Evolutionary conservation across 2,888 invertebrate species (phyloP).

Genomic region (Julus scandinavius): DNA sequence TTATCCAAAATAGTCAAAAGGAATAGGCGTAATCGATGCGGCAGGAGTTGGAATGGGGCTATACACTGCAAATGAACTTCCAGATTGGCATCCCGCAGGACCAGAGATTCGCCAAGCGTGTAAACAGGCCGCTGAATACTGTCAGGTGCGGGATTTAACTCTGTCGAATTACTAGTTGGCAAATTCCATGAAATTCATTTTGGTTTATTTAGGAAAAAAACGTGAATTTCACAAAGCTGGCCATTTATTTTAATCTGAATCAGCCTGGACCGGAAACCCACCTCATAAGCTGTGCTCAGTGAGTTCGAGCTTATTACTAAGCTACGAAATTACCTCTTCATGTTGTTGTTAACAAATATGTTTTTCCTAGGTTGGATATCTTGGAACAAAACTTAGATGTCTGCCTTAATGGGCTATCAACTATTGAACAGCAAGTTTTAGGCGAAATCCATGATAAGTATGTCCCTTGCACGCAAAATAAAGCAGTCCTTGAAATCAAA

Average conservation of each 20-base stretch:
- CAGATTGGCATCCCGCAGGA: slow-evolving; percentile 82
- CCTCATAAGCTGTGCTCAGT: slow-evolving; percentile 53
- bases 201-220: slow-evolving; percentile 16
- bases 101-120: slow-evolving; percentile 74
- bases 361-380: slow-evolving; percentile 16
- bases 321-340: too few species aligned
- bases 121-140: slow-evolving; percentile 69
- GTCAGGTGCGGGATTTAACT: slow-evolving; percentile 56
- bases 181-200: slow-evolving; percentile 7
- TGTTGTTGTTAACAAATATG: neutral
- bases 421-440: slow-evolving; percentile 15
- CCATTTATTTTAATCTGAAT: slow-evolving; percentile 49
- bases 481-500: neutral
- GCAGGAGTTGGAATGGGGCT: slow-evolving; percentile 85
- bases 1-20: slow-evolving; percentile 65
- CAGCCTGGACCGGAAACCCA: slow-evolving; percentile 46
- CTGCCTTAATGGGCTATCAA: slow-evolving; percentile 28
- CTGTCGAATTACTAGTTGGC: neutral
- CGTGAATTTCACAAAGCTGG: slow-evolving; percentile 46
- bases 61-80: slow-evolving; percentile 79
- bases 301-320: neutral
- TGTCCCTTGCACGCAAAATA: neutral
- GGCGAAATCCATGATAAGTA: slow-evolving; percentile 42
- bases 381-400: slow-evolving; percentile 46
- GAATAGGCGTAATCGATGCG: slow-evolving; percentile 85